Evolutionary conservation across 2,888 invertebrate genomes (phyloP).

Genomic region (Chrysolina oricalcia): DNA sequence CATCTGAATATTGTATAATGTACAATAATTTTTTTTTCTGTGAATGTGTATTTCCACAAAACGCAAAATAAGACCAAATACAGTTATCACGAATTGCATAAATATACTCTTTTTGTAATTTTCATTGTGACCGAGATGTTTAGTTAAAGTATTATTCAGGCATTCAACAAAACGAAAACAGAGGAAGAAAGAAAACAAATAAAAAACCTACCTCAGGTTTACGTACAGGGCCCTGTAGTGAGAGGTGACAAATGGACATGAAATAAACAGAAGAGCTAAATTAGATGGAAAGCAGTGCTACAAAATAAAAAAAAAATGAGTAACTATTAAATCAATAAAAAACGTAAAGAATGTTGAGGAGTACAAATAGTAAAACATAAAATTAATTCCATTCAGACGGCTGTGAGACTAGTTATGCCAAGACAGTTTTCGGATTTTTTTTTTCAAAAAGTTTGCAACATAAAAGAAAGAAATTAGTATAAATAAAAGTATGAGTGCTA

Average conservation of each 20-base stretch:
- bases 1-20: too few species aligned
- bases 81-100: too few species aligned
- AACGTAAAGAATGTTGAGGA: slow-evolving; percentile 23
- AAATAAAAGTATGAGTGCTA: slow-evolving; percentile 33
- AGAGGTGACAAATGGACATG: slow-evolving; percentile 74
- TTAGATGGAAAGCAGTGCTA: slow-evolving; percentile 69
- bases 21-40: too few species aligned
- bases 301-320: slow-evolving; percentile 53
- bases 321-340: slow-evolving; percentile 39
- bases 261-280: slow-evolving; percentile 76
- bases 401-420: too few species aligned
- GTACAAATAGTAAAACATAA: neutral
- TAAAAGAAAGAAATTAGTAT: slow-evolving; percentile 38
- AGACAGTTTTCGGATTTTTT: too few species aligned
- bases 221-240: slow-evolving; percentile 85
- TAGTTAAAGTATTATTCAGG: neutral
- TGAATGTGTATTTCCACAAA: too few species aligned
- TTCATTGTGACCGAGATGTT: too few species aligned
- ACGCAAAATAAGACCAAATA: too few species aligned
- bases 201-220: slow-evolving; percentile 89
- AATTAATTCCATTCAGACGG: too few species aligned
- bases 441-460: too few species aligned
- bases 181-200: slow-evolving; percentile 44
- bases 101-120: too few species aligned
- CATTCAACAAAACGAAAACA: slow-evolving; percentile 30